These are phyloP conservation scores for Mus minutoides DNA, from an alignment of 2,797 vertebrate species.

Conservation along the genomic window DNA sequence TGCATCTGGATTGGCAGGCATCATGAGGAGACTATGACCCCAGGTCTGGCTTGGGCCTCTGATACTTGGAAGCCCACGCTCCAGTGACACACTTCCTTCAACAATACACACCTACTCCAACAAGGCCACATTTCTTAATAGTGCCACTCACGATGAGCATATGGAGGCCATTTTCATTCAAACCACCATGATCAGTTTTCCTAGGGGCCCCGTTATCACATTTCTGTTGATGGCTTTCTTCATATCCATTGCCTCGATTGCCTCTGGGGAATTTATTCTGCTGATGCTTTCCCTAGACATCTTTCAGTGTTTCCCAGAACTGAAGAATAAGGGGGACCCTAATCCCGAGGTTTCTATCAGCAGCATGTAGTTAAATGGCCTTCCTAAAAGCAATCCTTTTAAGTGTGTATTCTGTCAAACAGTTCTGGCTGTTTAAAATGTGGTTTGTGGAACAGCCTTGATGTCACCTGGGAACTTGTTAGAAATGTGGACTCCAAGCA, in stretches of 20 bases:
- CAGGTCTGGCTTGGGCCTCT: neutral
- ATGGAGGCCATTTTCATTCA: neutral
- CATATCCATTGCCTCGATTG: neutral
- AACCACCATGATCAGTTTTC: neutral
- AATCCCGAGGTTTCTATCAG: neutral
- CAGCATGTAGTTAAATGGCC: neutral
- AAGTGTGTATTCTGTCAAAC: neutral
- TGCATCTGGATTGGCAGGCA: neutral
- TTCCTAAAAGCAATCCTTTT: conserved; percentile 11
- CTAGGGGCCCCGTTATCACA: neutral
- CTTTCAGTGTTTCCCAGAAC: neutral
- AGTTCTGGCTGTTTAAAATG: neutral
- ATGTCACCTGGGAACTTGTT: neutral
- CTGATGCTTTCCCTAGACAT: neutral
- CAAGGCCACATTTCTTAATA: neutral
- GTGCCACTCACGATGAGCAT: neutral
- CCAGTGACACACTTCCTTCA: neutral
- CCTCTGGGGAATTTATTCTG: conserved; percentile 21
- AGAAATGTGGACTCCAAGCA: neutral
- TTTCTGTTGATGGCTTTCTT: neutral
- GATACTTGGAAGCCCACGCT: neutral
- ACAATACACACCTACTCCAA: neutral
- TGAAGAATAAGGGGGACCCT: neutral
- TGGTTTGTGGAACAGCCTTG: neutral
- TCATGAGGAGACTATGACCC: neutral